These are phyloP conservation scores for Hermetia illucens DNA, from an alignment of 1,140 invertebrate genomes.

Conservation along the genomic window DNA sequence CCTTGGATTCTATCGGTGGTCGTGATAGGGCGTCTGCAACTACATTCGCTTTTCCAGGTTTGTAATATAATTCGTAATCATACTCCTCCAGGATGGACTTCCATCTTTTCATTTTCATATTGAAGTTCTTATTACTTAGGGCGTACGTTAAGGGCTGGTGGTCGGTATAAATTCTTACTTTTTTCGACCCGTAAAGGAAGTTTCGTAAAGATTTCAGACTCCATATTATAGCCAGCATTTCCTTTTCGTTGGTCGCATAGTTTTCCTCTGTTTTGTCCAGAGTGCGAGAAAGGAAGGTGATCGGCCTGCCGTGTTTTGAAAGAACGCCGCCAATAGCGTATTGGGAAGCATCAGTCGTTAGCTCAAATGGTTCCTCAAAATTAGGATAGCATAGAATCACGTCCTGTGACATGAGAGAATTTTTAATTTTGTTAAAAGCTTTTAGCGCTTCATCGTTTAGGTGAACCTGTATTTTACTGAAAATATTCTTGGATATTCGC, in stretches of 20 bases:
- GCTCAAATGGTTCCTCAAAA: no score
- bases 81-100: no score
- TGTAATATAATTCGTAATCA: no score
- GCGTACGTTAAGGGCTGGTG: no score
- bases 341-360: conserved; percentile 1
- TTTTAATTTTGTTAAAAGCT: conserved; percentile 6
- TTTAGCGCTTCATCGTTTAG: conserved; percentile 5
- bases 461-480: neutral
- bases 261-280: conserved; percentile 4
- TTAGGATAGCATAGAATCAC: conserved; percentile 1
- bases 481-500: conserved; percentile 3
- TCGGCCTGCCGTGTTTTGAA: neutral
- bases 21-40: no score
- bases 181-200: conserved; percentile 3
- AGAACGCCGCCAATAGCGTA: conserved; percentile 1
- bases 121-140: conserved; percentile 5
- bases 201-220: conserved; percentile 2
- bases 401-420: conserved; percentile 3
- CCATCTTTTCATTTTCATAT: no score
- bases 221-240: conserved; percentile 8
- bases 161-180: conserved; percentile 5
- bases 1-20: no score
- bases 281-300: neutral
- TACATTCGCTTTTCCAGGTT: no score
- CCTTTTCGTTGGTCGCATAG: conserved; percentile 6